Conservation (phyloP, 2,113 vertebrate genomes). For the Alexandromys fortis region DNA sequence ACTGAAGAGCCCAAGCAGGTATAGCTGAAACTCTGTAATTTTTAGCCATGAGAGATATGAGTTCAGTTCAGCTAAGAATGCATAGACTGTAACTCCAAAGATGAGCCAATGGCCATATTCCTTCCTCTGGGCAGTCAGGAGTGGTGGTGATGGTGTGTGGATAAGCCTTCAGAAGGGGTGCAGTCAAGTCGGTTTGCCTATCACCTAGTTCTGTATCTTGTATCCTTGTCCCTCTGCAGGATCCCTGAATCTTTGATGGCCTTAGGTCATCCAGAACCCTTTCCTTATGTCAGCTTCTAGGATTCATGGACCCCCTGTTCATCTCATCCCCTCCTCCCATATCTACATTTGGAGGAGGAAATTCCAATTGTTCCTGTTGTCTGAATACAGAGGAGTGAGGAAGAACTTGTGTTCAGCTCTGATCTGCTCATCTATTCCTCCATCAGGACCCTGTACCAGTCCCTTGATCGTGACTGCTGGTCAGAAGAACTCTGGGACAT, state of each 20-base stretch:
- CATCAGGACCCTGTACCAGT: too few species aligned
- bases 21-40: not conserved
- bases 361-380: too few species aligned
- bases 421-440: not conserved
- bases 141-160: not conserved
- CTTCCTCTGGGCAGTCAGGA: not conserved
- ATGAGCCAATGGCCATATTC: not conserved
- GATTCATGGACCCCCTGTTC: not conserved
- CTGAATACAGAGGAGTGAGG: not conserved
- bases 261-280: not conserved
- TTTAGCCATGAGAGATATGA: not conserved
- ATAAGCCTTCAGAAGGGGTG: not conserved
- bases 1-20: not conserved
- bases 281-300: not conserved
- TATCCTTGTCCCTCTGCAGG: not conserved
- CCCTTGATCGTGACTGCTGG: not conserved
- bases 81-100: not conserved
- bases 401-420: not conserved
- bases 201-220: not conserved
- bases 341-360: too few species aligned
- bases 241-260: not conserved
- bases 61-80: not conserved
- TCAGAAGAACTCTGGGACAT: not conserved
- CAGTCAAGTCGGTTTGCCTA: not conserved
- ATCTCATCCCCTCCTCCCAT: rapidly evolving